A percentile compares a stretch with the other conserved stretches of the same genome.
Conservation (phyloP, 2,113 vertebrate genomes). For the Sebastes fasciatus region DNA sequence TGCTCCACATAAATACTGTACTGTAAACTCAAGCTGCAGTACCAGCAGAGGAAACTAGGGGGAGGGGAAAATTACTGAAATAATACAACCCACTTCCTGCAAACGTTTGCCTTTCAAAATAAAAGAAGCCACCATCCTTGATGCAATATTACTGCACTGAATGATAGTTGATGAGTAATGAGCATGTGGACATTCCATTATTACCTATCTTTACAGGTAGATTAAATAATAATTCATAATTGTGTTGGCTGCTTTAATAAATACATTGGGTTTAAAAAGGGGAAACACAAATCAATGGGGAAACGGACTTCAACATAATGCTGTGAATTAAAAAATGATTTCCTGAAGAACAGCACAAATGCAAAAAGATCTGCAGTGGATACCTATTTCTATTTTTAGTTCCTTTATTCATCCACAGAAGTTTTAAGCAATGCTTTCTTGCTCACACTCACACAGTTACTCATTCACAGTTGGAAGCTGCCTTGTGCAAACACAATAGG, state of each 20-base stretch:
- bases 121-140: constrained; percentile 18
- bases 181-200: background rate
- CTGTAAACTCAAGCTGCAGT: constrained; percentile 10
- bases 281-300: background rate
- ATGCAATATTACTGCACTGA: background rate
- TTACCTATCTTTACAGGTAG: background rate
- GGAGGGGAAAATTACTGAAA: background rate
- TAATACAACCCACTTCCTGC: background rate
- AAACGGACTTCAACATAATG: background rate
- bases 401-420: background rate
- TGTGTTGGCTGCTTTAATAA: background rate
- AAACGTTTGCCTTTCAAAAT: constrained; percentile 32
- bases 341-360: background rate
- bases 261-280: background rate
- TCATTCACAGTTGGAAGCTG: background rate
- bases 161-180: background rate
- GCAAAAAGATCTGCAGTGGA: no score
- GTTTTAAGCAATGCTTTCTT: background rate
- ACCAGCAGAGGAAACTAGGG: constrained; percentile 2
- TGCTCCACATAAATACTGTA: background rate
- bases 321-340: background rate
- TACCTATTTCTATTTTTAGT: background rate
- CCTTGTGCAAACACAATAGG: background rate
- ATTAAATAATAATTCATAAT: background rate
- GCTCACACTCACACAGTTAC: background rate